These are phyloP conservation scores for Phylloscopus trochilus DNA, from an alignment of 2,113 vertebrate genomes.

Conservation along the genomic window DNA sequence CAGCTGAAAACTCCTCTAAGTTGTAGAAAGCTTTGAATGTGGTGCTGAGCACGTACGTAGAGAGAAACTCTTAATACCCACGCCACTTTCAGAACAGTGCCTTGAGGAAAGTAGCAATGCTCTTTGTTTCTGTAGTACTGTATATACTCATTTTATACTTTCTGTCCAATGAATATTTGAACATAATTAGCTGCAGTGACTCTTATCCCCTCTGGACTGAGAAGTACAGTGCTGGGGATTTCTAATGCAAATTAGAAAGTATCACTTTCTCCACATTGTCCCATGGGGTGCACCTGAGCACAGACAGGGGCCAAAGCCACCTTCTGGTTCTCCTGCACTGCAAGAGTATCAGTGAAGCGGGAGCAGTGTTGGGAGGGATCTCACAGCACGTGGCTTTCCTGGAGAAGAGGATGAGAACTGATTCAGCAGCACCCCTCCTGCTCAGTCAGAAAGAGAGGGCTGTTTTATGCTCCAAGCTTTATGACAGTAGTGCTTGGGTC, in stretches of 20 bases:
- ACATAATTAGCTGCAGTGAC: background rate
- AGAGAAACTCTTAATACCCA: background rate
- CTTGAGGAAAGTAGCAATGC: background rate
- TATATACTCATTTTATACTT: background rate
- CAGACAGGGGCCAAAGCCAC: background rate
- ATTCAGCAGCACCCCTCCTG: background rate
- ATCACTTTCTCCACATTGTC: background rate
- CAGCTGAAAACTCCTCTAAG: background rate
- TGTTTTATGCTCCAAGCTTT: background rate
- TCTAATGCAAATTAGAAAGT: background rate
- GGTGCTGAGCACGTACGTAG: background rate
- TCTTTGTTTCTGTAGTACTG: background rate
- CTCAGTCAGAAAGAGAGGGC: background rate
- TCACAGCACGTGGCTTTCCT: background rate
- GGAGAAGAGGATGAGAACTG: background rate
- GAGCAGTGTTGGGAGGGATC: background rate
- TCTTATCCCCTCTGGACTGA: background rate
- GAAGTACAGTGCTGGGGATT: background rate
- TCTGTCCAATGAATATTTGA: background rate
- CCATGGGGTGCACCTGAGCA: background rate
- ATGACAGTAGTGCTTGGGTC: background rate
- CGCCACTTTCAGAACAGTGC: background rate
- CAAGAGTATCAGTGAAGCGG: fast-evolving
- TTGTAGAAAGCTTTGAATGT: background rate
- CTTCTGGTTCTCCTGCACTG: background rate